Base-by-base conservation (phyloP, 1,140 invertebrate species). In the Drosophila cardini region DNA sequence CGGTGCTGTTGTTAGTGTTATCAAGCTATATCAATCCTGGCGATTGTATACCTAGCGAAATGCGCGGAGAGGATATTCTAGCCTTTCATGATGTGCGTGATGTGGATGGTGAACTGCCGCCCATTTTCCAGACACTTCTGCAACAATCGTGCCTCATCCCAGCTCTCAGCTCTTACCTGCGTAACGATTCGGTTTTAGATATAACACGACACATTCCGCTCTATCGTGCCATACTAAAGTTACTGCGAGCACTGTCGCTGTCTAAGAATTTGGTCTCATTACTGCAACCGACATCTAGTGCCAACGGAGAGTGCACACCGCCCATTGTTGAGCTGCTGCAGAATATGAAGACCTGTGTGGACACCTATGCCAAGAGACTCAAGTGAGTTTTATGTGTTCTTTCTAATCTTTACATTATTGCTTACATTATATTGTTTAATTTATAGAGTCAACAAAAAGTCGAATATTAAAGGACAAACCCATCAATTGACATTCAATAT, bases 171-270 rank as follows among this genome's bases (percentile, higher is more conserved):
- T 98, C 97, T 0, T 98, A 99, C 84, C 93, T 99, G 21, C 94
- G 97, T 76, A 99, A 99, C 89, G 98, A 99, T 92, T 98, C 98
- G 93, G 97, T 98, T 53, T 92, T 99, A 83, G 98, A 99, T 92
- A 98, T 99, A 96, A 97, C 98, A 5, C 94, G 97, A 9, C 97
- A 98, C 92, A 97, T 98, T 91, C 97, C 97, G 6, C 93, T 98
- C 46, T 98, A 98, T 93, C 94, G 96, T 89, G 95, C 97, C 30
- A 95, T 98, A 65, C 92, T 98, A 64, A 95, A 96, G 80, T 92
- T 98, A 45, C 93, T 98, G 50, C 94, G 97, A 70, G 96, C 96
- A 4, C 94, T 98, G 74, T 95, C 96, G 7, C 93, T 95, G 2
- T 96, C 94, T 50, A 93, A 93, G 36, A 94, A 95, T 76, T 90